These are phyloP conservation scores for Xiphophorus birchmanni DNA, from an alignment of 2,797 vertebrate species.

Conservation along the genomic window DNA sequence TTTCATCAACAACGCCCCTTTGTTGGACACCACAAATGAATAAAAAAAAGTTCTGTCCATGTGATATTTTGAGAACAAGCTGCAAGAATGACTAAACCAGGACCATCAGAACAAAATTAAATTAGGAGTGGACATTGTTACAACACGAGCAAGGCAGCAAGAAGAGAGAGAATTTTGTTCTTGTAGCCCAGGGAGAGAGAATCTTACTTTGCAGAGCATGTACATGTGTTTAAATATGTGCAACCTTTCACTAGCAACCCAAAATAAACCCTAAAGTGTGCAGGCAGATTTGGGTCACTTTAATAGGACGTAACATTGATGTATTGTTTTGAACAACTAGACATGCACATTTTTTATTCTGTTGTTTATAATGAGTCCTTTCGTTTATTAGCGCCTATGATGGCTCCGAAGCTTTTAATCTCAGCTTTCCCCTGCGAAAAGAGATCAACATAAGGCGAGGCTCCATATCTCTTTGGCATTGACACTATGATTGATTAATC, in stretches of 20 bases:
- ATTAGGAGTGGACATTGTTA: not conserved
- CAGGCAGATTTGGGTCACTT: not conserved
- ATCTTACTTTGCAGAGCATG: not conserved
- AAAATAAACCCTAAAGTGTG: not conserved
- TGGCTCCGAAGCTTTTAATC: not conserved
- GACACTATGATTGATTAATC: not conserved
- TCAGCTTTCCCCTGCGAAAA: no score
- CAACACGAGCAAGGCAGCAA: not conserved
- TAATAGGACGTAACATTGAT: not conserved
- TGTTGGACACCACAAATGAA: not conserved
- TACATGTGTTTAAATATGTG: not conserved
- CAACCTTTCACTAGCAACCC: not conserved
- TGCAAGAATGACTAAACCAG: not conserved
- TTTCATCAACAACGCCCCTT: not conserved
- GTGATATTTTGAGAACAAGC: not conserved
- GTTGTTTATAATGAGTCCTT: not conserved
- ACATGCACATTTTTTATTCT: not conserved
- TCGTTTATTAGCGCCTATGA: not conserved
- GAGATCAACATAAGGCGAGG: not conserved
- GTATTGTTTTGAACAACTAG: not conserved
- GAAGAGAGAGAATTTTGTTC: not conserved
- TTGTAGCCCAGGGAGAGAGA: not conserved
- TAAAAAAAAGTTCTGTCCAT: not conserved
- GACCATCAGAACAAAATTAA: not conserved
- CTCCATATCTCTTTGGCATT: not conserved